Base-by-base conservation (phyloP, 2,888 invertebrate species). In the Platynereis dumerilii region DNA sequence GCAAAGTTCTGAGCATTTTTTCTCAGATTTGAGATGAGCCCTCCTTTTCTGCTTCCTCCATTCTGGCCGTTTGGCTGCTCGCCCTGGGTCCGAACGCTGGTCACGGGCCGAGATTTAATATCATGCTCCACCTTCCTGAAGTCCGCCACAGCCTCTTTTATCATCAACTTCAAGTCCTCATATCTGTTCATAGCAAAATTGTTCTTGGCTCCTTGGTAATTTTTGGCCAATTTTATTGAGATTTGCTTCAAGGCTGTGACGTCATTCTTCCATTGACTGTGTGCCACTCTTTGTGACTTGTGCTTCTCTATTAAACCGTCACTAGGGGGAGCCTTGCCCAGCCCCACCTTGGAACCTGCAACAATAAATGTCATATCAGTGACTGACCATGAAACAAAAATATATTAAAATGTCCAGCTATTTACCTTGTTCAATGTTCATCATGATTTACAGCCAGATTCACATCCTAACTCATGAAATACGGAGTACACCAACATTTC, bases 81-180 rank as follows among this genome's bases (percentile, higher is more conserved):
- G n/a, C 7, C 20, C n/a, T 22, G 20, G 48, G 48, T 48, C 17
- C 48, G 20, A 20, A 22, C n/a, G 7, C n/a, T n/a, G 34, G 34
- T 34, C 5, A 34, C 34, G 48, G 48, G 48, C 48, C 48, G 7
- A 3, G 52, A 27, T 24, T 66, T 55, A 7, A 62, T 66, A 27
- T 63, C 60, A 53, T 60, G 28, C 22, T 42, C 12, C 27, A 56
- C 28, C 60, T 26, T 44, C 28, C 58, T 15, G 61, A 53, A 60
- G 26, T 67, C 54, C 48, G 44, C 22, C 20, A 67, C 42, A 2
- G 69, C 62, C 20, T 60, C 59, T 53, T 70, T 70, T 26, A 70
- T 69, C 70, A 70, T 70, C n/a, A 34, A 39, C 44, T 70, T 70
- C 29, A 70, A 53, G 26, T 65, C 63, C 27, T 70, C 70, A 48